These are phyloP conservation scores for Dexiosoma caninum DNA, from an alignment of 2,888 invertebrate species.

Conservation along the genomic window DNA sequence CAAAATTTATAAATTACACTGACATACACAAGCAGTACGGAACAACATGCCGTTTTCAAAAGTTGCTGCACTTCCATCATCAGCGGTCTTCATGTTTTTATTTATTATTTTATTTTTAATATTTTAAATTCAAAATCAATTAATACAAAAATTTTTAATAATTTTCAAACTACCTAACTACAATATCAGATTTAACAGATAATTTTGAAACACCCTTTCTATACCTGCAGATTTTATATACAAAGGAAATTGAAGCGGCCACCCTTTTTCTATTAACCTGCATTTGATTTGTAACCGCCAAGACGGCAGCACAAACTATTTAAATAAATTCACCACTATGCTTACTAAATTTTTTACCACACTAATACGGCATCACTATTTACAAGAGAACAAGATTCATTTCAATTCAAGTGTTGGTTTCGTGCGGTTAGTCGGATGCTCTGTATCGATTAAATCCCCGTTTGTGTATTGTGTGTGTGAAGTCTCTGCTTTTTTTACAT, in stretches of 20 bases:
- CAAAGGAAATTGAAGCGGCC: background rate
- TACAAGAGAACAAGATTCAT: slow-evolving; percentile 44
- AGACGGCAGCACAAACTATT: slow-evolving; percentile 1
- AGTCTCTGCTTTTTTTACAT: slow-evolving; percentile 7
- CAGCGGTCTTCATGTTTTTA: too few relatives aligned
- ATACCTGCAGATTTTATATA: background rate
- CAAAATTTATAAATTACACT: too few relatives aligned
- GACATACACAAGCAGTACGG: too few relatives aligned
- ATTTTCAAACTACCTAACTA: too few relatives aligned
- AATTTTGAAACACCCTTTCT: too few relatives aligned
- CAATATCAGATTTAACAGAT: too few relatives aligned
- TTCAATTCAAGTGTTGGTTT: slow-evolving; percentile 42
- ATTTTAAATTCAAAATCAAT: too few relatives aligned
- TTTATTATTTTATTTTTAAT: too few relatives aligned
- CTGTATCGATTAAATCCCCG: slow-evolving; percentile 52
- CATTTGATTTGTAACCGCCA: background rate
- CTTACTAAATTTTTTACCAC: slow-evolving; percentile 14
- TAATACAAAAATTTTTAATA: too few relatives aligned
- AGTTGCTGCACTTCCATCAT: too few relatives aligned
- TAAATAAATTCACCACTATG: slow-evolving; percentile 25
- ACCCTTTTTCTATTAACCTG: background rate
- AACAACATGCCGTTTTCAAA: too few relatives aligned
- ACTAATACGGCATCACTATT: slow-evolving; percentile 42
- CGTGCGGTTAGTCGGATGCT: slow-evolving; percentile 43
- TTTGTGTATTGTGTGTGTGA: slow-evolving; percentile 50